Base-by-base conservation (phyloP, 2,797 vertebrate species). In the Linurgus olivaceus region DNA sequence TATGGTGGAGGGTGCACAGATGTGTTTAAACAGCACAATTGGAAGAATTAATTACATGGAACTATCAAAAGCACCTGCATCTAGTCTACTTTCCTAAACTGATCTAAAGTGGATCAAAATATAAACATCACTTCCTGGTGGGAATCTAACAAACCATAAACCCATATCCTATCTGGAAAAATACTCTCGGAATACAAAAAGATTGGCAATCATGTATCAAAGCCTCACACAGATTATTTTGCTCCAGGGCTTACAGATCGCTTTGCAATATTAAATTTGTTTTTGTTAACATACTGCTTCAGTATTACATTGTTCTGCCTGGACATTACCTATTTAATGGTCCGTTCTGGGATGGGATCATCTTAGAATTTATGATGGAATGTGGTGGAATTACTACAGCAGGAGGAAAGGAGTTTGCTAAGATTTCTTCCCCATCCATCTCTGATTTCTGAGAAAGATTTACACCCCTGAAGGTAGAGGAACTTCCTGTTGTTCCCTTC, bases 401-500 rank as follows among this genome's bases (percentile, higher is more conserved):
- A 4, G 68, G 76, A 96, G 72, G 55, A 91, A 90, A 78, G 54
- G 33, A 87, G 65, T 57, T 88, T 63, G 73, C 79, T 88, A 91
- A 77, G 35, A 74, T 88, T 92, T 91, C 75, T 93, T 81, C 76
- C 38, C 37, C 47, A 61, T 66, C 35, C 37, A 0, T 67, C 87
- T 86, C 90, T 58, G 50, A 88, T 93, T 94, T 90, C 91, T 67
- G 75, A 76, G 77, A 94, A 96, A 90, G 72, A 90, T 55, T 74
- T 92, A 73, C 66, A 95, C 9, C 23, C 31, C 51, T 89, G 65
- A 94, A 96, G 31, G 68, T 61, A 95, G 50, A 92, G 88, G 70
- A 92, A 94, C 61, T 92, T 95, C 93, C 92, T 93, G 75, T 85
- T 94, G 73, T 13, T 95, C 63, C 58, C 63, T 73, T 94, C 55